Evolutionary conservation across 2,113 vertebrate genomes (phyloP).

Genomic region (Malurus elegans): DNA sequence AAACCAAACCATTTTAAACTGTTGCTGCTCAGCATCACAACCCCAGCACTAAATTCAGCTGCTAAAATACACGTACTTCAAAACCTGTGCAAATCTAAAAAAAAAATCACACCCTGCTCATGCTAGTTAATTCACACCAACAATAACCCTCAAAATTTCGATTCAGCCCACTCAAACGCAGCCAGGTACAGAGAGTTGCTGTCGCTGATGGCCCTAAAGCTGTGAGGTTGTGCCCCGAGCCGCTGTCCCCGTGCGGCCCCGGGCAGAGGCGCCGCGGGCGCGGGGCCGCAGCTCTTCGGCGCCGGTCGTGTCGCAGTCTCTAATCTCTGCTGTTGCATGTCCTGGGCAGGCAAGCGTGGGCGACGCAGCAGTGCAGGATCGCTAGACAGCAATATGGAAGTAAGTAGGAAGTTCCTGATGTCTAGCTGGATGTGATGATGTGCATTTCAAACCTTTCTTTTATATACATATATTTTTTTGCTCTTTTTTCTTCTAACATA

Average conservation of each 20-base stretch:
- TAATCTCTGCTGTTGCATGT: conserved; percentile 98
- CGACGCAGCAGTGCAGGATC: conserved; percentile 99
- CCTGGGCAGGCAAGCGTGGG: conserved; percentile 98
- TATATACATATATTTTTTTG: conserved; percentile 69
- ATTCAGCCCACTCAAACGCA: accelerated
- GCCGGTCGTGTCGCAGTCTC: conserved; percentile 79
- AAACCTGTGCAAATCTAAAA: background rate
- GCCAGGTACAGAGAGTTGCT: background rate
- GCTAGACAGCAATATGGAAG: conserved; percentile 99
- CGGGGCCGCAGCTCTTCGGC: conserved; percentile 56
- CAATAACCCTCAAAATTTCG: background rate
- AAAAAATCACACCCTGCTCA: background rate
- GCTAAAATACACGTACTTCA: background rate
- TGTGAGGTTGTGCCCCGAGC: background rate
- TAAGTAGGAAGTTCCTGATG: conserved; percentile 88
- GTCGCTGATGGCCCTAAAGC: background rate
- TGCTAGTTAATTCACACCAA: background rate
- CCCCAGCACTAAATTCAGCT: background rate
- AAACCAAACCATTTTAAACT: background rate
- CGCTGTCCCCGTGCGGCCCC: too few species aligned
- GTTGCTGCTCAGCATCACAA: background rate
- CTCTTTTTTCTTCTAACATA: conserved; percentile 75
- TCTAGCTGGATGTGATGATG: conserved; percentile 85
- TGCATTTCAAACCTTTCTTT: conserved; percentile 79
- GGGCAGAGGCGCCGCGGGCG: conserved; percentile 24